Base-by-base conservation (phyloP, 23 tunicate genomes). In the Styela clava region DNA sequence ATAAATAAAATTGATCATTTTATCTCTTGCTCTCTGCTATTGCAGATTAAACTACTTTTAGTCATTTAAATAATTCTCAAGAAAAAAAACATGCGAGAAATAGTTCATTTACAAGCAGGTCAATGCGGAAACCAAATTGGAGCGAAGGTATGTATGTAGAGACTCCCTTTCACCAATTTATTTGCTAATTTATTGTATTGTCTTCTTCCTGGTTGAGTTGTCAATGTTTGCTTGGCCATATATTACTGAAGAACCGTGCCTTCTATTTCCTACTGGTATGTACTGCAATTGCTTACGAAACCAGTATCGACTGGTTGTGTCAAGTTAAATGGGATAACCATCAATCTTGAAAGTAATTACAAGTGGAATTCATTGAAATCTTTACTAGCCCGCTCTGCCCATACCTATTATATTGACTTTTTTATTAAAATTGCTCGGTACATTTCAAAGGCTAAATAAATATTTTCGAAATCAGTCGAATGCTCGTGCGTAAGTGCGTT, bases 61-160 rank as follows among this genome's bases (percentile, higher is more conserved):
- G 56, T 44, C 56, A 44, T 44, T 44, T 5, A 44, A 5, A 44
- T 44, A 44, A 22, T 68, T 24, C 63, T 22, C 21, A 34, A 23
- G 18, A 44, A 44, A 44, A 44, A 12, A 44, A 84, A 83, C 2
- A 94, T 94, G 98, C 83, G 98, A 31, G 98, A 94, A 83, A 94
- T 94, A 37, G 98, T 94, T 61, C 98, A 94, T 85, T 68, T 94
- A 29, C 98, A 94, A 88, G 98, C 98, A 3, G 98, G 98, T 7
- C 98, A 94, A 70, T 94, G 98, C 68, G 98, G 98, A 64, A 94
- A 94, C 85, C 98, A 94, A 73, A 94, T 94, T 65, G 98, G 98
- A 73, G 98, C 98, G 30, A 94, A 94, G 82, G 91, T 87, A 64
- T 36, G 86, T 24, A 22, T 78, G 22, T 74, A 1, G n/a, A n/a